Conservation (phyloP, 2,888 invertebrate genomes). For the Apamea anceps region DNA sequence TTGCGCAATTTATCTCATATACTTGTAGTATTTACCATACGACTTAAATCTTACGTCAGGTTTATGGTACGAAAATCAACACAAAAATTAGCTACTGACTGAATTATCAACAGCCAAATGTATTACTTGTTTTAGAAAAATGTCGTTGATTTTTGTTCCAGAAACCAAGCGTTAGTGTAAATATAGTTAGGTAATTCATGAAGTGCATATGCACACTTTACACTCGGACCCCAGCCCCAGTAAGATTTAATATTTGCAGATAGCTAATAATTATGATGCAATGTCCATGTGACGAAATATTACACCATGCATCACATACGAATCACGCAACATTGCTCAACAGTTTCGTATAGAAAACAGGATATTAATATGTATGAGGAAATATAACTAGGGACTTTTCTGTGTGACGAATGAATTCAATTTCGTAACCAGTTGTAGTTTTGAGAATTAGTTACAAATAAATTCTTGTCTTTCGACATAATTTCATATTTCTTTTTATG, state of each 20-base stretch:
- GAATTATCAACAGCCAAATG: too few species aligned
- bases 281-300: neutral
- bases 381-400: slow-evolving; percentile 15
- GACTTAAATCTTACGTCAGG: neutral
- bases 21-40: neutral
- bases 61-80: neutral
- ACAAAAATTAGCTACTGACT: too few species aligned
- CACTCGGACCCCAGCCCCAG: neutral
- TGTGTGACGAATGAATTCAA: slow-evolving; percentile 5
- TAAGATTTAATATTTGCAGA: slow-evolving; percentile 14
- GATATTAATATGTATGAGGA: slow-evolving; percentile 3
- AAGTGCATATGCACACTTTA: neutral
- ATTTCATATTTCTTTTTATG: neutral
- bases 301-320: slow-evolving; percentile 8
- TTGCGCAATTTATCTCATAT: too few species aligned
- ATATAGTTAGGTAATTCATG: neutral
- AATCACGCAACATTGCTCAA: slow-evolving; percentile 27
- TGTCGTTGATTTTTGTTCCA: too few species aligned
- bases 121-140: too few species aligned
- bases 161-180: neutral
- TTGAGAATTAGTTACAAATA: neutral
- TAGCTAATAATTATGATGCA: neutral
- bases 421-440: neutral
- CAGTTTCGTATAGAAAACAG: slow-evolving; percentile 20
- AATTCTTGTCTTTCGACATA: slow-evolving; percentile 6